Conservation (phyloP, 2,888 invertebrate genomes). For the Lucinisca nassula region DNA sequence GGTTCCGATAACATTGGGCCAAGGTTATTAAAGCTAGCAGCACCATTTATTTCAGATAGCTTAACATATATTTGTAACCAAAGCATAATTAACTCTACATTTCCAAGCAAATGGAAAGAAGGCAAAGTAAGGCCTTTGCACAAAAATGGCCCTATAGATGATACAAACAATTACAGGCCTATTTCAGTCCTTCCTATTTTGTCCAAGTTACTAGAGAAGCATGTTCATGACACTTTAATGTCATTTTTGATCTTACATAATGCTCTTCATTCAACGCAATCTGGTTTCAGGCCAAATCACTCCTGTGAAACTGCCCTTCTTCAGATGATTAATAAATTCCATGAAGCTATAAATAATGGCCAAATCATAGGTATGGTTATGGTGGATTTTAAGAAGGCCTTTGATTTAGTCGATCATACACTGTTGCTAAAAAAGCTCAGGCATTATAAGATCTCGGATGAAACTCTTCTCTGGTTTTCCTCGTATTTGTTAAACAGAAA, state of each 20-base stretch:
- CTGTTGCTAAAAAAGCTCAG: neutral
- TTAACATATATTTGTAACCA: neutral
- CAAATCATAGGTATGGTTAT: neutral
- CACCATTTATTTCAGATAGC: too few relatives aligned
- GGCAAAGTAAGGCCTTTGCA: neutral
- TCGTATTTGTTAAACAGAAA: neutral
- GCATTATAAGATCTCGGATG: neutral
- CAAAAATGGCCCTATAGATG: too few relatives aligned
- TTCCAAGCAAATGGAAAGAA: constrained; percentile 2
- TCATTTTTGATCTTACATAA: neutral
- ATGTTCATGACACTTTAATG: neutral
- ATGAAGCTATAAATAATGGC: neutral
- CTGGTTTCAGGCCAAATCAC: neutral
- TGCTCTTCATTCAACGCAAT: neutral
- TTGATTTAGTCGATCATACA: constrained; percentile 5
- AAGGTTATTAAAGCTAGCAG: too few relatives aligned
- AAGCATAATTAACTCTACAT: neutral
- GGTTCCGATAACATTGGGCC: constrained; percentile 2
- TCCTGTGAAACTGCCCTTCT: neutral
- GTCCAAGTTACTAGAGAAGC: neutral
- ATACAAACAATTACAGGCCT: neutral
- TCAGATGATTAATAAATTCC: neutral
- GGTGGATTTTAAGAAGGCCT: constrained; percentile 2
- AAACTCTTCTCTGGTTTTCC: neutral
- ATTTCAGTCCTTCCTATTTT: neutral